phyloP scores from a whole-genome alignment of 30 jellyfish, hydroid and myxozoan species.

The Aurelia aurita complex sp. Pacific region DNA sequence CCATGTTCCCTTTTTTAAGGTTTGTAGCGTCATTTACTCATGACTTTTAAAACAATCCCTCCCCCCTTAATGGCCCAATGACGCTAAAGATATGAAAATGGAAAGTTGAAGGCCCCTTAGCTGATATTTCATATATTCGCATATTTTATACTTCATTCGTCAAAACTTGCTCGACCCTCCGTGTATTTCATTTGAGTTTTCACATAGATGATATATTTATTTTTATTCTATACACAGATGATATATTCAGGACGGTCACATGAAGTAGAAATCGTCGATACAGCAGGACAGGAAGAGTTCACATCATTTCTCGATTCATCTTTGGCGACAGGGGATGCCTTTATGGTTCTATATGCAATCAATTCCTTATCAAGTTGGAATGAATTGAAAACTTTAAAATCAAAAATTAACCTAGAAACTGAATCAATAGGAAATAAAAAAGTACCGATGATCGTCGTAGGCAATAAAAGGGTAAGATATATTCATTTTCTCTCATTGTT shows the following conservation, averaged over 20 bases:
- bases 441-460: constrained; percentile 91
- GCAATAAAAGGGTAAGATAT: constrained; percentile 82
- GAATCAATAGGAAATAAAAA: constrained; percentile 49
- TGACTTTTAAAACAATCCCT: no score
- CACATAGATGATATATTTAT: no score
- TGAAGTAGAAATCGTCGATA: constrained; percentile 89
- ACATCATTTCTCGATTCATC: constrained; percentile 96
- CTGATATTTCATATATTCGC: no score
- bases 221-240: constrained; percentile 35
- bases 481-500: no score
- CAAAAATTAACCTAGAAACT: constrained; percentile 66
- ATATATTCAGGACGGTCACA: constrained; percentile 73
- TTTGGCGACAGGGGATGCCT: constrained; percentile 95
- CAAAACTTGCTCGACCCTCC: no score
- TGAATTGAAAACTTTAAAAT: constrained; percentile 75
- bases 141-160: no score
- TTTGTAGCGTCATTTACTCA: no score
- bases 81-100: no score
- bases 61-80: no score
- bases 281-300: constrained; percentile 99
- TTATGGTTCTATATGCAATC: constrained; percentile 86
- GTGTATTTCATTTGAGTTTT: no score
- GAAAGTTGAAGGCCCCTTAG: no score
- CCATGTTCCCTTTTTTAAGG: no score
- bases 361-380: constrained; percentile 94